Evolutionary conservation across 2,113 vertebrate genomes (phyloP).

Genomic region (Hemiprocne comata): DNA sequence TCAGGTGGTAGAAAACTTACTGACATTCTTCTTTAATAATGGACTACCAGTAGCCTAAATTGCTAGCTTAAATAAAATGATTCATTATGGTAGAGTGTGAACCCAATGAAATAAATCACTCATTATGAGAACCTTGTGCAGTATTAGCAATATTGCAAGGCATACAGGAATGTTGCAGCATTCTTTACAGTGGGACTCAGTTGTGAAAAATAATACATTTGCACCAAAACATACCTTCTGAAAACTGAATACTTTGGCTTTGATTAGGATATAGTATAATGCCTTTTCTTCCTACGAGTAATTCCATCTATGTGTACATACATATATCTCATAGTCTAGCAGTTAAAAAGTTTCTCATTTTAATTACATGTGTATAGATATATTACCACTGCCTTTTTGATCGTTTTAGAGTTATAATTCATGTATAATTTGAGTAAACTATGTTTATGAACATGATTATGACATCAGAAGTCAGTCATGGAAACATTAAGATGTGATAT

Average conservation of each 20-base stretch:
- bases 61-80: neutral
- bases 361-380: fast-evolving
- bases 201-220: neutral
- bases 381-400: neutral
- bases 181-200: neutral
- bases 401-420: neutral
- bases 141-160: neutral
- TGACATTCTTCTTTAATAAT: neutral
- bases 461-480: neutral
- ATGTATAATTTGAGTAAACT: neutral
- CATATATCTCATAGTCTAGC: neutral
- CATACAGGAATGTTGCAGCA: neutral
- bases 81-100: neutral
- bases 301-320: neutral
- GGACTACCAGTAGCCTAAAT: neutral
- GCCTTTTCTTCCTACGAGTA: neutral
- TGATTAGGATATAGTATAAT: neutral
- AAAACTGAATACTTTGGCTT: neutral
- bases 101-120: neutral
- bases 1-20: neutral
- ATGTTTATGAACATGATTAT: neutral
- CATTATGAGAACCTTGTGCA: neutral
- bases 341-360: neutral
- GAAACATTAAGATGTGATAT: neutral
- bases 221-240: neutral